Conservation (phyloP, 2,888 invertebrate genomes). For the Sarcophaga subvicina region DNA sequence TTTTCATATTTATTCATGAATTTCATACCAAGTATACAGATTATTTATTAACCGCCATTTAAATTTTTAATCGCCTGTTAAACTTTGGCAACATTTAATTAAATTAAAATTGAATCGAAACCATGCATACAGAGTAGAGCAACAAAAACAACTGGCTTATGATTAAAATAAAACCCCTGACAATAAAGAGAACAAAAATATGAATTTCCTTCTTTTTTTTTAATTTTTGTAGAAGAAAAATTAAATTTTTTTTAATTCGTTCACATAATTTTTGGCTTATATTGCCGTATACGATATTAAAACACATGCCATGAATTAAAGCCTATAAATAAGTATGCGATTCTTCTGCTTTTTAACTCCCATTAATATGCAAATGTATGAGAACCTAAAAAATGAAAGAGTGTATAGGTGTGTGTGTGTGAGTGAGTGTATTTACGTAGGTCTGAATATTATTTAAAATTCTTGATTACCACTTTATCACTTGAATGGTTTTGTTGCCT, state of each 20-base stretch:
- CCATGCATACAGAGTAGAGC: neutral
- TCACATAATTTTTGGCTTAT: no score
- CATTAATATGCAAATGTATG: neutral
- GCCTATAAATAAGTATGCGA: no score
- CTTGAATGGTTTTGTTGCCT: conserved; percentile 65
- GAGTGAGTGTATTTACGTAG: conserved; percentile 26
- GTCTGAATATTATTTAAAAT: conserved; percentile 60
- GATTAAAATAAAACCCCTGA: neutral
- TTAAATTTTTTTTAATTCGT: no score
- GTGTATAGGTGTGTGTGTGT: conserved; percentile 46
- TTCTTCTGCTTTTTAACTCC: no score
- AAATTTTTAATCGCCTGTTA: neutral
- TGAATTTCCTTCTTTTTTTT: no score
- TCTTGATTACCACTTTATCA: conserved; percentile 67
- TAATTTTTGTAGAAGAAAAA: no score
- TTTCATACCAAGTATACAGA: no score
- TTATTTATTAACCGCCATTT: no score
- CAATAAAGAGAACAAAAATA: neutral
- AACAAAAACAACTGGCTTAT: neutral
- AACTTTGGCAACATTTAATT: neutral
- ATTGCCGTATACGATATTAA: no score
- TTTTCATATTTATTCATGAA: no score
- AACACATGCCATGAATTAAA: no score
- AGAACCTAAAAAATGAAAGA: neutral
- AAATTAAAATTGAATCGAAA: neutral